phyloP scores from a whole-genome alignment of 2,888 invertebrate species.

The Ligdia adustata region DNA sequence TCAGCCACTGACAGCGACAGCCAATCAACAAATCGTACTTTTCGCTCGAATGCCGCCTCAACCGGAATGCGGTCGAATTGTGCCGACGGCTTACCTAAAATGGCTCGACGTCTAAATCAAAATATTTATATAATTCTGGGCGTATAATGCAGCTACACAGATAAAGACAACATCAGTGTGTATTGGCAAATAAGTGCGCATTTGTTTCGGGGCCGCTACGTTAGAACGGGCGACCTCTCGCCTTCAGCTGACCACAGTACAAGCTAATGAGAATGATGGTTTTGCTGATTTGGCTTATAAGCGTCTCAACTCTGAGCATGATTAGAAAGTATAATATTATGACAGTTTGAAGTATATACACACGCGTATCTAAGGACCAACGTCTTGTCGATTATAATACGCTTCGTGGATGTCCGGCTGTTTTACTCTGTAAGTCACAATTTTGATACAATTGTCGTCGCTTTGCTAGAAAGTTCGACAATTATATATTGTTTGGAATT shows the following conservation, averaged over 20 bases:
- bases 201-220: constrained; percentile 74
- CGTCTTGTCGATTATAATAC: no score
- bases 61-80: constrained; percentile 28
- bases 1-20: not conserved
- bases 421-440: no score
- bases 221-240: constrained; percentile 79
- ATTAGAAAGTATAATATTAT: no score
- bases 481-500: no score
- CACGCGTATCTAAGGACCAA: no score
- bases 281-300: no score
- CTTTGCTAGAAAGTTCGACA: no score
- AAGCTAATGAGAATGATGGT: constrained; percentile 1
- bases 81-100: constrained; percentile 21
- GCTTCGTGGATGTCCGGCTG: no score
- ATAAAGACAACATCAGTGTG: constrained; percentile 37
- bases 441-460: no score
- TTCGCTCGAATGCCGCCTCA: constrained; percentile 24
- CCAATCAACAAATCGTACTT: constrained; percentile 15
- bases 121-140: constrained; percentile 25
- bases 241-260: constrained; percentile 40
- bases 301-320: no score
- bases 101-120: constrained; percentile 25
- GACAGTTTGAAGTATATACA: no score
- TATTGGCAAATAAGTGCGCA: constrained; percentile 75
- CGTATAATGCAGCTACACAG: constrained; percentile 13